phyloP scores from a whole-genome alignment of 2,888 invertebrate genomes.

The Nesidiocoris tenuis region DNA sequence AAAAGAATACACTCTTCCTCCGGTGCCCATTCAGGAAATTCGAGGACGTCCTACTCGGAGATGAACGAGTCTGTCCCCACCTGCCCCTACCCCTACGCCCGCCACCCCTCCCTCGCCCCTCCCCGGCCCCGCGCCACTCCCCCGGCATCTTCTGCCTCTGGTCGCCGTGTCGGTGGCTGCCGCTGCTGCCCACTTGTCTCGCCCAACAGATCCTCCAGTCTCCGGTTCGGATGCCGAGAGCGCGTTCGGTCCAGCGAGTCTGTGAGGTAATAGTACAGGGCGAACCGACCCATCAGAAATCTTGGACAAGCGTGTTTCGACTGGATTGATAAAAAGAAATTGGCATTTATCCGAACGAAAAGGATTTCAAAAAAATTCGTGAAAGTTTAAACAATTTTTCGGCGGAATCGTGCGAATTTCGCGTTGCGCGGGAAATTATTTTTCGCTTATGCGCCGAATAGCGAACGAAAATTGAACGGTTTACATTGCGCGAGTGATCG shows the following conservation, averaged over 20 bases:
- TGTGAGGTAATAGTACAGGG: neutral
- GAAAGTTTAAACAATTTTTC: neutral
- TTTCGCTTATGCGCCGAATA: neutral
- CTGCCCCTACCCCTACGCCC: slow-evolving; percentile 2
- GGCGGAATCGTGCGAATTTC: neutral
- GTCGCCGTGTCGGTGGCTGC: slow-evolving; percentile 2
- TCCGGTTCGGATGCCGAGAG: slow-evolving; percentile 28
- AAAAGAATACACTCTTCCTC: too few species aligned
- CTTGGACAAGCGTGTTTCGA: neutral
- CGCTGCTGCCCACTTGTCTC: slow-evolving; percentile 30
- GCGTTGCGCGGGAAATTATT: neutral
- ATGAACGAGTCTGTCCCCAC: neutral
- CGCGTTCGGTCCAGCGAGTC: slow-evolving; percentile 2
- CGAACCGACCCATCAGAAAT: neutral
- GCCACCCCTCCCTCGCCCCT: slow-evolving; percentile 12
- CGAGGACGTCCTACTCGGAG: neutral
- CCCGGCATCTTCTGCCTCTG: neutral
- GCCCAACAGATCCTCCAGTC: slow-evolving; percentile 29
- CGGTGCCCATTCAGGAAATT: neutral
- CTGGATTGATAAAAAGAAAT: too few species aligned
- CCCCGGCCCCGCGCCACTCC: neutral
- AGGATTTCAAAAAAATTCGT: too few species aligned
- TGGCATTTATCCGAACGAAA: too few species aligned
- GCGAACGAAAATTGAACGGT: neutral
- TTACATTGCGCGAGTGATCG: slow-evolving; percentile 16